These are phyloP conservation scores for Novumbra hubbsi DNA, from an alignment of 2,797 vertebrate genomes.

Conservation along the genomic window DNA sequence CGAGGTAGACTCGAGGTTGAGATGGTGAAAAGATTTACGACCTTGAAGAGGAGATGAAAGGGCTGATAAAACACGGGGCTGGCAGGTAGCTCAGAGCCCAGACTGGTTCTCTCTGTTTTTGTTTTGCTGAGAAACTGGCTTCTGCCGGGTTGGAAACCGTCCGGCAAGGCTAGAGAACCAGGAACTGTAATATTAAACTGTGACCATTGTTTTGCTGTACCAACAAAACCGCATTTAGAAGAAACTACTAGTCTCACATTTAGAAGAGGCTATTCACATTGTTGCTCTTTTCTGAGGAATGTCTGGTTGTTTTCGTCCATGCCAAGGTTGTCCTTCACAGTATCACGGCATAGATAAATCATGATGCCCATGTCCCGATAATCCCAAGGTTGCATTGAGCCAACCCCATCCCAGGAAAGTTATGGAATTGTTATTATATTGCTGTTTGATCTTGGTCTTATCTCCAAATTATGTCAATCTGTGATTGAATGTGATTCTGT, in stretches of 20 bases:
- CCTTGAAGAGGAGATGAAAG: slow-evolving; percentile 1
- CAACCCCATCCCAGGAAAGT: neutral
- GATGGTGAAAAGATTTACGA: slow-evolving; percentile 9
- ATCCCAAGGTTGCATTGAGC: neutral
- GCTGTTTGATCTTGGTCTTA: neutral
- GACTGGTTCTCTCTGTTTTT: slow-evolving; percentile 3
- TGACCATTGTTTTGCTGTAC: neutral
- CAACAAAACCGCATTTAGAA: no score
- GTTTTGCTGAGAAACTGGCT: neutral
- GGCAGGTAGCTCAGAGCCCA: slow-evolving; percentile 3
- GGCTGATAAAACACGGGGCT: neutral
- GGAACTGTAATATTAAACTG: neutral
- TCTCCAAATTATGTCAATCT: neutral
- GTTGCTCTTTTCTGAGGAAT: neutral
- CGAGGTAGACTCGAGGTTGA: slow-evolving; percentile 12
- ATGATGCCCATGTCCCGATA: neutral
- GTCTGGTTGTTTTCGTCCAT: neutral
- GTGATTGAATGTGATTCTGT: neutral
- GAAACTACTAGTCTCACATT: no score
- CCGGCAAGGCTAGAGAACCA: neutral
- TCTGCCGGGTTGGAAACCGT: neutral
- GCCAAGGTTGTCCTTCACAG: neutral
- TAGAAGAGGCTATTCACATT: no score
- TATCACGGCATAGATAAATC: neutral
- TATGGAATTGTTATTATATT: neutral